A percentile compares a stretch with the other conserved stretches of the same genome.
These are phyloP conservation scores for Drosophila chauvacae DNA, from an alignment of 1,140 invertebrate genomes.

Conservation along the genomic window DNA sequence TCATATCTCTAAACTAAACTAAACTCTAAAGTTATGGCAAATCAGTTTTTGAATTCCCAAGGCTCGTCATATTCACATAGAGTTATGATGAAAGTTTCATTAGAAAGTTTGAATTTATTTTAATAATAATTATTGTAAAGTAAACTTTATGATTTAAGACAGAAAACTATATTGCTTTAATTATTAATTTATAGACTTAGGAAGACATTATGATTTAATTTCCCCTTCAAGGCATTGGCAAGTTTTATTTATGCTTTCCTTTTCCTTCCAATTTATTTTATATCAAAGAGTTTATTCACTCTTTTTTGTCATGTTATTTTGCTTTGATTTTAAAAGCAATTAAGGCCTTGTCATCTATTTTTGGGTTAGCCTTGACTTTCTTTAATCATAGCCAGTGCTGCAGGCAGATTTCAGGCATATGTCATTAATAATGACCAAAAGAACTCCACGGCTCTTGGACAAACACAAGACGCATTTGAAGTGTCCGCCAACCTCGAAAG, in stretches of 20 bases:
- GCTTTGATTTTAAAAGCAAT: neutral
- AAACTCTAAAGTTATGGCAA: neutral
- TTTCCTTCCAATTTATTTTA: neutral
- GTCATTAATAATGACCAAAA: constrained; percentile 20
- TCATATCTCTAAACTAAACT: neutral
- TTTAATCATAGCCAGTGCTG: constrained; percentile 4
- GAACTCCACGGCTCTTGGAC: constrained; percentile 11
- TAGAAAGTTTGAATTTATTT: neutral
- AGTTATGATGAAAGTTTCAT: neutral
- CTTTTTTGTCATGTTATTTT: neutral
- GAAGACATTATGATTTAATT: neutral
- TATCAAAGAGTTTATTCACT: neutral
- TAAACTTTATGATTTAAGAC: neutral
- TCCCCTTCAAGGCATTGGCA: neutral
- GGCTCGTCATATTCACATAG: neutral
- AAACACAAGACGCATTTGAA: constrained; percentile 28
- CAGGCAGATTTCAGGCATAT: neutral
- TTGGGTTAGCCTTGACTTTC: constrained; percentile 3
- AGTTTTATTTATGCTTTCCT: neutral
- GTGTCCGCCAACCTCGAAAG: constrained; percentile 38
- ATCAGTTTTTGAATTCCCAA: neutral
- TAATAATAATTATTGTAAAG: neutral
- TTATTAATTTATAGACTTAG: neutral
- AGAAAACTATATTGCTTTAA: neutral
- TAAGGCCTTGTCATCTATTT: neutral